Evolutionary conservation across 1,140 invertebrate species (phyloP).

Genomic region (Drosophila ficusphila): DNA sequence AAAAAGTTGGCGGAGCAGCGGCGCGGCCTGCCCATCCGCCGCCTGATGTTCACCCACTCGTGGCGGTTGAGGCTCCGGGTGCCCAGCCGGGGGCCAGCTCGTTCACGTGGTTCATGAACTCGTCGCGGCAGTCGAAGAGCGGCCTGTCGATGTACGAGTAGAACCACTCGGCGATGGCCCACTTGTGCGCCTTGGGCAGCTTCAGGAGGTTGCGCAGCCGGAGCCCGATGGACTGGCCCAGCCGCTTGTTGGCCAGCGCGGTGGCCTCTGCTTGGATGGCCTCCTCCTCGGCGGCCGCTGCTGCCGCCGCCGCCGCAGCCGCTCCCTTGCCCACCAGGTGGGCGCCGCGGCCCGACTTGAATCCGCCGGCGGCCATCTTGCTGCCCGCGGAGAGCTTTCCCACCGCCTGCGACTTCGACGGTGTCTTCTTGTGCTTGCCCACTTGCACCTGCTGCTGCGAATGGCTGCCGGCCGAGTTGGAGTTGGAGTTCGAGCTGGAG

Average conservation of each 20-base stretch:
- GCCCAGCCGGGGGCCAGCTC: constrained; percentile 97
- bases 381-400: not conserved
- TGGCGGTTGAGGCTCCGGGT: constrained; percentile 93
- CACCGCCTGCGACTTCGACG: constrained; percentile 9
- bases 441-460: not conserved
- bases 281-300: constrained; percentile 35
- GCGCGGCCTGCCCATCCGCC: constrained; percentile 98
- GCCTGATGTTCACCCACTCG: constrained; percentile 97
- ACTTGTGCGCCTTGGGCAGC: constrained; percentile 99
- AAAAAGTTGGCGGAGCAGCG: constrained; percentile 98
- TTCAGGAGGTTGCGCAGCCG: constrained; percentile 97
- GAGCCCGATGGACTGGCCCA: constrained; percentile 95
- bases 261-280: constrained; percentile 42
- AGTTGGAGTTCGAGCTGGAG: constrained; percentile 65
- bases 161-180: constrained; percentile 99
- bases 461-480: constrained; percentile 23
- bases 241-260: constrained; percentile 79
- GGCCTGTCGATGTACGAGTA: constrained; percentile 99
- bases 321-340: constrained; percentile 14
- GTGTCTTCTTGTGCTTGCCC: constrained; percentile 33
- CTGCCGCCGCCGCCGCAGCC: constrained; percentile 32
- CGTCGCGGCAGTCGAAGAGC: constrained; percentile 97
- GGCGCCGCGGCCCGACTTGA: constrained; percentile 4
- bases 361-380: not conserved
- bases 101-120: constrained; percentile 97